Base-by-base conservation (phyloP, 2,113 vertebrate genomes). In the Furnarius figulus region DNA sequence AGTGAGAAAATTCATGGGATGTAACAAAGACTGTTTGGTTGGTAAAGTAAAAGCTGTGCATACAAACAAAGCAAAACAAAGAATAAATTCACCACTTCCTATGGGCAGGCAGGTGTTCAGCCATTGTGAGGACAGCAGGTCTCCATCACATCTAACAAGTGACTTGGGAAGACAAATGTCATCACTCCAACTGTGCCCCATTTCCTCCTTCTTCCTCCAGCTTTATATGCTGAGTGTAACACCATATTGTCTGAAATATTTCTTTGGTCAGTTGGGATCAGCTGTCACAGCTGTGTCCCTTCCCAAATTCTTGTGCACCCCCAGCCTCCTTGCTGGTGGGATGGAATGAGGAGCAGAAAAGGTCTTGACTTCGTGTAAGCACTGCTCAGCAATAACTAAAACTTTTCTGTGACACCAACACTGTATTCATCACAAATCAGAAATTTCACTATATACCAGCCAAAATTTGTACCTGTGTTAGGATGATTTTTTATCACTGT, bases 101-200 rank as follows among this genome's bases (percentile, higher is more conserved):
- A 4, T 14, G 9, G 31, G 12, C 40, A 42, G 14, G 25, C 50
- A 30, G 19, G 25, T 44, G 39, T 66, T 66, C 49, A 24, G 20
- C 11, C 25, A 55, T 19, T 47, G 12, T 20, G 47, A 44, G 58
- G 59, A 77, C 20, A 53, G 15, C 17, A n/a, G 27, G n/a, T 3
- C 13, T 63, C 18, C 23, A 13, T 14, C 31, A 88, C 0, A 0
- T 0, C 0, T 40, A 56, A 42, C 0, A 1, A 1, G 3, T 21
- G 9, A 23, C 30, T 47, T 37, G 22, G 14, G 40, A 76, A 87
- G 47, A 72, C 8, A 56, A 55, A 42, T 3, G 1, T 14, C 52
- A 17, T 47, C 15, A 39, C 21, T 18, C 22, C 5, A 12, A 15
- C 40, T 1, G 2, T 73, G 11, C 13, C 22, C 14, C 7, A 27